Conservation (phyloP, 2,113 vertebrate species). For the Zootoca vivipara region DNA sequence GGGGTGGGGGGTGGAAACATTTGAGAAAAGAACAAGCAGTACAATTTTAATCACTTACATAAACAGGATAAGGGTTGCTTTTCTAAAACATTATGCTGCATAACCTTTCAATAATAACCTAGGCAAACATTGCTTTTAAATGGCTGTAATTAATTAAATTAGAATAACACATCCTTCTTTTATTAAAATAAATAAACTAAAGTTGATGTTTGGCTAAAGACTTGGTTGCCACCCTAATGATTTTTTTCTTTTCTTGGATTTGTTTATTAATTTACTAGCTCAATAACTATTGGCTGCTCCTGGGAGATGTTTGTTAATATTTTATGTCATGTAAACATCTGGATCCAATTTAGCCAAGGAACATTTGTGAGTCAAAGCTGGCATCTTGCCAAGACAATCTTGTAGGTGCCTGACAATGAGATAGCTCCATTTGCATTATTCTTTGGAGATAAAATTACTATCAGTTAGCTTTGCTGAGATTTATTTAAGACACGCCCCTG, state of each 20-base stretch:
- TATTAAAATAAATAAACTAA: constrained; percentile 52
- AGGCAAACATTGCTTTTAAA: constrained; percentile 49
- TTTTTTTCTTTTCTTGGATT: constrained; percentile 23
- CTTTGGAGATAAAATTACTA: constrained; percentile 55
- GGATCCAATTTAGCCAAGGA: constrained; percentile 70
- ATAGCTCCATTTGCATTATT: constrained; percentile 35
- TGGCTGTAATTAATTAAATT: constrained; percentile 61
- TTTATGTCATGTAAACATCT: constrained; percentile 75
- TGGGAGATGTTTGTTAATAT: constrained; percentile 64
- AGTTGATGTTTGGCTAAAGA: constrained; percentile 46
- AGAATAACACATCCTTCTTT: constrained; percentile 38
- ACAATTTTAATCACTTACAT: constrained; percentile 48
- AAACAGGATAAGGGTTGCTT: constrained; percentile 43
- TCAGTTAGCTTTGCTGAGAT: constrained; percentile 37
- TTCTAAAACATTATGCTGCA: constrained; percentile 53
- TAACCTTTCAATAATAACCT: constrained; percentile 52
- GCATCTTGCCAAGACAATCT: constrained; percentile 50
- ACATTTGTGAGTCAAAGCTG: constrained; percentile 52
- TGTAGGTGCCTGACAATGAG: constrained; percentile 54
- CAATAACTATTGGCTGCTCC: constrained; percentile 59
- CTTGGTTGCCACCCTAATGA: constrained; percentile 59
- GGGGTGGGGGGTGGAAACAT: not conserved
- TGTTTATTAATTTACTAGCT: constrained; percentile 64
- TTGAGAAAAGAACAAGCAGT: not conserved
- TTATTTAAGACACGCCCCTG: constrained; percentile 5